A percentile compares a stretch with the other conserved stretches of the same genome.
phyloP scores from a whole-genome alignment of 2,888 invertebrate genomes.

The Callosobruchus maculatus region DNA sequence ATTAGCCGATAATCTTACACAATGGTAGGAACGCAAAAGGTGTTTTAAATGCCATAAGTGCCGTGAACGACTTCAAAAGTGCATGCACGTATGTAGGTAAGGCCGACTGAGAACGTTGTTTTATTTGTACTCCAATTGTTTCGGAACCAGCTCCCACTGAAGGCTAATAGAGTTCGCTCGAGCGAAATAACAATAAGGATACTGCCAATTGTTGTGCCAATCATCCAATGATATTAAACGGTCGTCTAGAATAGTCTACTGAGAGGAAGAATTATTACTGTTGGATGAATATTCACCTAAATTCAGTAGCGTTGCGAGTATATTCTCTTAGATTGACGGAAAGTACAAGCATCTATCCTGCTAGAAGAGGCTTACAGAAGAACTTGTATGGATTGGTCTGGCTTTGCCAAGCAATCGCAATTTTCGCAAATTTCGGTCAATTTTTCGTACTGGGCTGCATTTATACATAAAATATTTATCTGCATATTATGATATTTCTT shows the following conservation, averaged over 20 bases:
- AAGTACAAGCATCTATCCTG: too few species aligned
- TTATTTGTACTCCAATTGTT: background rate
- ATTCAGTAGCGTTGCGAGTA: background rate
- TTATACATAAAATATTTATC: too few species aligned
- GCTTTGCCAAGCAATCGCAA: too few species aligned
- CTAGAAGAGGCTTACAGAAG: too few species aligned
- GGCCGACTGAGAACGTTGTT: background rate
- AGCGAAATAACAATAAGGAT: conserved; percentile 33
- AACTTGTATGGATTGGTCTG: too few species aligned
- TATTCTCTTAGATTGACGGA: too few species aligned
- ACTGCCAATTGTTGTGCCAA: conserved; percentile 34
- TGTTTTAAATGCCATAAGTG: background rate
- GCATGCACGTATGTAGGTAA: background rate
- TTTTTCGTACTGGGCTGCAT: too few species aligned
- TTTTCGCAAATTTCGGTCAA: too few species aligned
- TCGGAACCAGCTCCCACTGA: conserved; percentile 18
- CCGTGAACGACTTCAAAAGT: background rate
- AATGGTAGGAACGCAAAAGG: background rate
- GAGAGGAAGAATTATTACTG: background rate
- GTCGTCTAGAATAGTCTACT: background rate
- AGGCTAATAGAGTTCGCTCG: conserved; percentile 32
- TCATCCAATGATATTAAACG: conserved; percentile 31
- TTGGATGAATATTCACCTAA: background rate
- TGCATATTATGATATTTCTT: too few species aligned
- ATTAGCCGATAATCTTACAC: background rate